Percentiles rank a stretch among this genome's conserved stretches.
Conservation (phyloP, 2,113 vertebrate genomes). For the Corythaixoides concolor region DNA sequence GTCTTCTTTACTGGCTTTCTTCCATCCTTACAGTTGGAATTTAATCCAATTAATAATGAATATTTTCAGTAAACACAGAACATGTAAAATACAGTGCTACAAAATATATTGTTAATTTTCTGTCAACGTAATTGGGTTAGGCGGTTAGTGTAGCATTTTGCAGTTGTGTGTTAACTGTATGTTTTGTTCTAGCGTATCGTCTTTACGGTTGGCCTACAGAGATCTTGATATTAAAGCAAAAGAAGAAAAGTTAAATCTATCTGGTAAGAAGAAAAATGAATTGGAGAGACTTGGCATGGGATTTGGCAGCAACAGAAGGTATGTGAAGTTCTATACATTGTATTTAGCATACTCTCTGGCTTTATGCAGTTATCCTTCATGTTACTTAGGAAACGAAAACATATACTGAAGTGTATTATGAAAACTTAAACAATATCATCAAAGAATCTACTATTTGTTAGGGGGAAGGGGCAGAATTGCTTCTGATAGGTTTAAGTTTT, state of each 20-base stretch:
- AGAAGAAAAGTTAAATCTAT: constrained; percentile 78
- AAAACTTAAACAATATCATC: not conserved
- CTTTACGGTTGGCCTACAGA: constrained; percentile 85
- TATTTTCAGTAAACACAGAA: not conserved
- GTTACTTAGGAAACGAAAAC: not conserved
- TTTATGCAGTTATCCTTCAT: not conserved
- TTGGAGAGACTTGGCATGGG: constrained; percentile 94
- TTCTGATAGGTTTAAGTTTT: not conserved
- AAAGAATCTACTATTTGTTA: not conserved
- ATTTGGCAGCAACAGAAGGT: constrained; percentile 79
- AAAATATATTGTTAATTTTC: not conserved
- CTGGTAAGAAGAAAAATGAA: constrained; percentile 84
- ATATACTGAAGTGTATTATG: not conserved
- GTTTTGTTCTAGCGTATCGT: constrained; percentile 74
- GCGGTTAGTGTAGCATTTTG: not conserved
- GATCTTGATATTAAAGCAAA: constrained; percentile 87
- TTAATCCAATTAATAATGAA: not conserved
- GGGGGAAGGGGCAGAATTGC: not conserved
- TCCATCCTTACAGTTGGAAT: not conserved
- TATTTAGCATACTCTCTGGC: not conserved
- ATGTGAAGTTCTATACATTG: not conserved
- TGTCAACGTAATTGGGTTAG: not conserved
- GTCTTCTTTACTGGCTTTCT: not conserved
- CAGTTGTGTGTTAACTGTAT: not conserved
- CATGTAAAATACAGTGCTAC: not conserved